phyloP scores from a whole-genome alignment of 2,113 vertebrate genomes.

The Potamarius usumacintae region DNA sequence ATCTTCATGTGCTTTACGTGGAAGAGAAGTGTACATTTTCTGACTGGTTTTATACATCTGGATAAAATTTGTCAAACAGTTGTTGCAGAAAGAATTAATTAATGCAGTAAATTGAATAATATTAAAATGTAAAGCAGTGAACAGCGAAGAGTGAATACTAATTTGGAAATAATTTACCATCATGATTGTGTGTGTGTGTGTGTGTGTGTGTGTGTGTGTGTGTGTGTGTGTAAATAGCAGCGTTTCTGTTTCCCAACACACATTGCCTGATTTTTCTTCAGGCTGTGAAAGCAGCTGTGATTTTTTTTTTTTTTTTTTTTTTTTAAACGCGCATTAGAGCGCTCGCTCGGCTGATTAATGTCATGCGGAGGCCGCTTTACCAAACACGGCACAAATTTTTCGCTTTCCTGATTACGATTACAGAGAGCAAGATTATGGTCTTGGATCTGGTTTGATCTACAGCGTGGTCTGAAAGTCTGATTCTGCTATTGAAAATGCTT shows the following conservation, averaged over 20 bases:
- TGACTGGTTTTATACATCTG: too few relatives aligned
- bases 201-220: not conserved
- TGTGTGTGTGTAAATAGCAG: not conserved
- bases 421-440: not conserved
- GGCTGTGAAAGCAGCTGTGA: conserved; percentile 1
- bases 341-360: conserved; percentile 6
- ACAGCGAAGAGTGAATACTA: not conserved
- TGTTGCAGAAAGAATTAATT: not conserved
- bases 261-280: not conserved
- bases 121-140: not conserved
- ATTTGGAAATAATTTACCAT: not conserved
- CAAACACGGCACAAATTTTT: not conserved
- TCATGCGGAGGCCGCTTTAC: not conserved
- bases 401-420: not conserved
- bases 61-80: too few relatives aligned
- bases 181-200: not conserved
- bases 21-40: not conserved
- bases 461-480: not conserved
- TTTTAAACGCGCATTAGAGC: conserved; percentile 23
- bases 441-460: not conserved
- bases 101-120: not conserved
- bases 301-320: not conserved
- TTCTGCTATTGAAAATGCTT: not conserved
- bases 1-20: not conserved
- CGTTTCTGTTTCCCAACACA: not conserved